Conservation (phyloP, 2,888 invertebrate species). For the Thereva nobilitata region DNA sequence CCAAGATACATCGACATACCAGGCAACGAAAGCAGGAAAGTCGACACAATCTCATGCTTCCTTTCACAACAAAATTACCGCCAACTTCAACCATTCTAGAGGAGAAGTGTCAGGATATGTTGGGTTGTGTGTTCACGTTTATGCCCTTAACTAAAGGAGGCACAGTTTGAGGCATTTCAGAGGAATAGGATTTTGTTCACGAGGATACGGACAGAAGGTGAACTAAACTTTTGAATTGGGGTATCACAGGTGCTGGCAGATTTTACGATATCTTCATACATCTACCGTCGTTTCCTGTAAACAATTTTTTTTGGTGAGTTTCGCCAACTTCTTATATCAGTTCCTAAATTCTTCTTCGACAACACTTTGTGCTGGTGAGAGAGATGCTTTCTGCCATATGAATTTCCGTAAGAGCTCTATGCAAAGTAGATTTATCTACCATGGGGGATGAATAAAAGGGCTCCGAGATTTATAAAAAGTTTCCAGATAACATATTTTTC, state of each 20-base stretch:
- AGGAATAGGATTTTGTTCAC: not conserved
- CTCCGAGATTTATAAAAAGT: conserved; percentile 39
- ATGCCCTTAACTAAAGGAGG: no score
- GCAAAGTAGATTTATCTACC: conserved; percentile 38
- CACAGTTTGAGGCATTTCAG: no score
- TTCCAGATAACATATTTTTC: conserved; percentile 40
- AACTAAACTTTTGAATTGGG: conserved; percentile 35
- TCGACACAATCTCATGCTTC: no score
- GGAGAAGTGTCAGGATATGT: no score
- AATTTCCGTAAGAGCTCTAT: conserved; percentile 16
- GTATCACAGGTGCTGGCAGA: conserved; percentile 30
- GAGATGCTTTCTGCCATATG: conserved; percentile 25
- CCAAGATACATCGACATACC: no score
- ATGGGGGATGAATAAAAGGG: conserved; percentile 35
- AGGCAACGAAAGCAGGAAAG: no score
- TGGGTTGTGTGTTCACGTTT: no score
- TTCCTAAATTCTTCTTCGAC: conserved; percentile 14
- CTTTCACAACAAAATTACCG: no score
- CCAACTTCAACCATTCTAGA: no score
- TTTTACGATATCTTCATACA: conserved; percentile 19
- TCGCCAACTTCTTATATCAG: conserved; percentile 12
- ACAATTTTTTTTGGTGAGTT: conserved; percentile 13
- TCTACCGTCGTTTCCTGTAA: conserved; percentile 10
- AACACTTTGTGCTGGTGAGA: conserved; percentile 9
- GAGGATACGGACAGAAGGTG: conserved; percentile 6